Evolutionary conservation across 2,113 vertebrate species (phyloP).

Genomic region (Rhea pennata): DNA sequence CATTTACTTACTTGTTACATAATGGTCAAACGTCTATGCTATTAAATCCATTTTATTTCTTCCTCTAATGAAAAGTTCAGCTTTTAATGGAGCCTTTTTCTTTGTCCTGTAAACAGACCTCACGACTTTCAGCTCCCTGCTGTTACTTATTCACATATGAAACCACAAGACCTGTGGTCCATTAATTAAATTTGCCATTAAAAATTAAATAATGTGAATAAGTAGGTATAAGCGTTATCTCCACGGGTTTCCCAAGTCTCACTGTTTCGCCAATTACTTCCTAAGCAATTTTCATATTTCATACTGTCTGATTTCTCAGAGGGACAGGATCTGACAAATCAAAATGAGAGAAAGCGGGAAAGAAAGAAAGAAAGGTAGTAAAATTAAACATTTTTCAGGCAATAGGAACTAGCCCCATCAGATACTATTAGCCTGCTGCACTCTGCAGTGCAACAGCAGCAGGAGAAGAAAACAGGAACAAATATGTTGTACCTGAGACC

Average conservation of each 20-base stretch:
- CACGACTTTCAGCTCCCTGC: conserved; percentile 50
- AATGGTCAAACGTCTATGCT: conserved; percentile 34
- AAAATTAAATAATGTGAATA: conserved; percentile 87
- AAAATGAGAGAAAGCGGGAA: conserved; percentile 66
- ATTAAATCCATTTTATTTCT: conserved; percentile 31
- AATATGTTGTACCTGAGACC: conserved; percentile 39
- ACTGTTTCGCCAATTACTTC: conserved; percentile 80
- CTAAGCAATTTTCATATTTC: conserved; percentile 85
- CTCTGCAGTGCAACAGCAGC: conserved; percentile 34
- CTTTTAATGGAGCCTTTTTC: conserved; percentile 45
- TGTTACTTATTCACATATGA: conserved; percentile 62
- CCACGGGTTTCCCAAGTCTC: conserved; percentile 80
- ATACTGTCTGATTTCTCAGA: conserved; percentile 83
- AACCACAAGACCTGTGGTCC: conserved; percentile 74
- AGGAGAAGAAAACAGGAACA: conserved; percentile 47
- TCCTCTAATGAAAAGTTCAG: conserved; percentile 31
- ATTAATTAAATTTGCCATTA: conserved; percentile 90
- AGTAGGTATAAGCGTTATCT: conserved; percentile 82
- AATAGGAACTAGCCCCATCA: conserved; percentile 30
- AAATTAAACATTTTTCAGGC: conserved; percentile 41
- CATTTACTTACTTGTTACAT: conserved; percentile 29
- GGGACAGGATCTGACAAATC: conserved; percentile 73
- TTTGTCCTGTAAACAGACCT: conserved; percentile 47
- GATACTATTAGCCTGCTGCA: conserved; percentile 32
- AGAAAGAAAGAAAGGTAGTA: conserved; percentile 33